Percentiles rank a stretch among this genome's conserved stretches.
Conservation (phyloP, 2,888 invertebrate genomes). For the Melanostoma scalare region DNA sequence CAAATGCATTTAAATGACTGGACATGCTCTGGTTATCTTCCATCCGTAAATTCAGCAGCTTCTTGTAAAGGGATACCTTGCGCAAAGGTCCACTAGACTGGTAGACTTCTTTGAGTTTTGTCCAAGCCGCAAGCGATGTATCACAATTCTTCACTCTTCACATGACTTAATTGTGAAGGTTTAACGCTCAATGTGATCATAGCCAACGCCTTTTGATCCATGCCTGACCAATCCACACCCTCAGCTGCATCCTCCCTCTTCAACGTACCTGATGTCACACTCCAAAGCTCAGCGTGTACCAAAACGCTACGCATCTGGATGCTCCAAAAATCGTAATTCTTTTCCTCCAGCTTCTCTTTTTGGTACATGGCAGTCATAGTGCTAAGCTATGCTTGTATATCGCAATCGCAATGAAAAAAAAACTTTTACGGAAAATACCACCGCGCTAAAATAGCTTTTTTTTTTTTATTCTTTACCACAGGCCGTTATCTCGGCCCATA, state of each 20-base stretch:
- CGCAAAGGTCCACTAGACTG: conserved; percentile 35
- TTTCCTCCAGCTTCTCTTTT: conserved; percentile 54
- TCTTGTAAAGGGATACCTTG: conserved; percentile 40
- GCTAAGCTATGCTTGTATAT: too few species aligned
- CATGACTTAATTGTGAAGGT: conserved; percentile 38
- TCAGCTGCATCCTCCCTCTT: conserved; percentile 20
- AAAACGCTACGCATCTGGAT: conserved; percentile 51
- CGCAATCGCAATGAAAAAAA: too few species aligned
- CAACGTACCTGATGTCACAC: conserved; percentile 36
- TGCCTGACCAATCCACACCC: conserved; percentile 20
- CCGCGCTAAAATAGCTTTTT: not conserved
- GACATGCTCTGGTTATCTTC: conserved; percentile 41
- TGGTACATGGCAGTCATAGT: conserved; percentile 27
- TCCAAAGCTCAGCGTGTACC: conserved; percentile 48
- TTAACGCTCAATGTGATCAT: conserved; percentile 55
- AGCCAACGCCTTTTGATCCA: conserved; percentile 53
- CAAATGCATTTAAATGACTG: conserved; percentile 30
- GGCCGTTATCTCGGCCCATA: conserved; percentile 25
- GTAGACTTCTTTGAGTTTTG: conserved; percentile 24
- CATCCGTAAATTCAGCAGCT: conserved; percentile 1
- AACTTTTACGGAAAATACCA: too few species aligned
- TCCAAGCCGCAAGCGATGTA: conserved; percentile 45
- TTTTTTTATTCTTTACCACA: conserved; percentile 21
- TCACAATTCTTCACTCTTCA: conserved; percentile 54
- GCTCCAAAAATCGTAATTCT: conserved; percentile 59